Evolutionary conservation across 2,797 vertebrate genomes (phyloP), one percentile per base, ranked within the genome.

Genomic region (Clarias platycephalus): DNA sequence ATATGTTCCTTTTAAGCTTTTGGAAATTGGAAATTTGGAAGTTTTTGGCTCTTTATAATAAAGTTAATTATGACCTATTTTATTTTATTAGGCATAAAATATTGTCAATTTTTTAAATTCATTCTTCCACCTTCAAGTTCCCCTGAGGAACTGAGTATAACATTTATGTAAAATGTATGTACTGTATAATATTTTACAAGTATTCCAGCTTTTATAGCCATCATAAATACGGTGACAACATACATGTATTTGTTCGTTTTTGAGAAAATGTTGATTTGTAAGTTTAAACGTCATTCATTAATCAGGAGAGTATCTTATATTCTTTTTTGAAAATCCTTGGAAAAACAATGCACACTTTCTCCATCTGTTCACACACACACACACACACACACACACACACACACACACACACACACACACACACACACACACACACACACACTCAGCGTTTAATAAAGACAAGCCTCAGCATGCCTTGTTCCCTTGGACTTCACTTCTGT

Each of bases 371-470:
- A 26, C 16, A 18, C 37, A 44, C 58, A 40, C 75, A 26, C n/a
- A 18, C 37, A 26, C 58, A 40, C 40, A 26, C 12, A 49, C 67
- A 67, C 70, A 24, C 57, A 24, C 76, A 63, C 60, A 16, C 31
- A 18, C 24, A 64, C 57, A 31, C 67, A 67, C 75, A 26, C n/a
- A 18, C 37, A 26, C 58, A 40, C 40, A 26, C 12, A 49, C 67
- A 67, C 70, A 24, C 57, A 24, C 76, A 63, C 60, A 16, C 31
- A 67, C 70, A 86, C 20, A 76, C 66, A 28, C 64, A 63, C 74
- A 84, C 67, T 80, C 80, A 84, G 71, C 49, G 78, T 88, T 89
- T 71, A 85, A 87, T 88, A 84, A 87, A 87, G 80, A 76, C 82
- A 84, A 63, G 80, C 82, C 68, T 88, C 74, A 82, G 63, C 71